Conservation (phyloP, 2,888 invertebrate species). For the Drosophila quasianomalipes region DNA sequence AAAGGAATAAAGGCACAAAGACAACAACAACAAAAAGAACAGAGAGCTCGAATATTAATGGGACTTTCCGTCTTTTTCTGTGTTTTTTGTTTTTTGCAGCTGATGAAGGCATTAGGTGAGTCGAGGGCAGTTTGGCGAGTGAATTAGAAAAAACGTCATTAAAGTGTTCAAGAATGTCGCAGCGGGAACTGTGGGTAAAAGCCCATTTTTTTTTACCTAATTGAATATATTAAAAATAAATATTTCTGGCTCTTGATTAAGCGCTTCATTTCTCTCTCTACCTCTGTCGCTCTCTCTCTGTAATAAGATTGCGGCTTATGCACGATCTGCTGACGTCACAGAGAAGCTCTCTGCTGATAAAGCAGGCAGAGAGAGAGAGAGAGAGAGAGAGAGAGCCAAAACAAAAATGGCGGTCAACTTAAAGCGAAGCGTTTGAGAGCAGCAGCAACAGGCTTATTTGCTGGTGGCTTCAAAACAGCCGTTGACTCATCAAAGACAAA, state of each 20-base stretch:
- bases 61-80: slow-evolving; percentile 33
- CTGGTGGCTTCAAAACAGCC: slow-evolving; percentile 15
- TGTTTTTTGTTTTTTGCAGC: slow-evolving; percentile 31
- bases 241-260: neutral
- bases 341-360: slow-evolving; percentile 20
- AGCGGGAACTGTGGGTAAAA: slow-evolving; percentile 32
- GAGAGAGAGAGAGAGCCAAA: slow-evolving; percentile 30
- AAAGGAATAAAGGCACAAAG: slow-evolving; percentile 27
- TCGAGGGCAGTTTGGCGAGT: slow-evolving; percentile 7
- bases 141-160: slow-evolving; percentile 28
- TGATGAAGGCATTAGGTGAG: slow-evolving; percentile 67
- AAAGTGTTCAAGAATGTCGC: slow-evolving; percentile 56
- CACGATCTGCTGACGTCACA: slow-evolving; percentile 29
- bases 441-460: slow-evolving; percentile 38
- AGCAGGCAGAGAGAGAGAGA: neutral
- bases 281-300: neutral
- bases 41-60: slow-evolving; percentile 52
- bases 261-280: neutral
- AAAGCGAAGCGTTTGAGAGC: slow-evolving; percentile 14
- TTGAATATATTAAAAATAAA: slow-evolving; percentile 28
- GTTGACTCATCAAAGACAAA: slow-evolving; percentile 44
- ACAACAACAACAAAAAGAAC: slow-evolving; percentile 33
- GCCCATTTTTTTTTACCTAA: slow-evolving; percentile 16
- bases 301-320: neutral
- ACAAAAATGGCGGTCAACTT: slow-evolving; percentile 37